Conservation (phyloP, 2,888 invertebrate species). For the Noctua janthe region DNA sequence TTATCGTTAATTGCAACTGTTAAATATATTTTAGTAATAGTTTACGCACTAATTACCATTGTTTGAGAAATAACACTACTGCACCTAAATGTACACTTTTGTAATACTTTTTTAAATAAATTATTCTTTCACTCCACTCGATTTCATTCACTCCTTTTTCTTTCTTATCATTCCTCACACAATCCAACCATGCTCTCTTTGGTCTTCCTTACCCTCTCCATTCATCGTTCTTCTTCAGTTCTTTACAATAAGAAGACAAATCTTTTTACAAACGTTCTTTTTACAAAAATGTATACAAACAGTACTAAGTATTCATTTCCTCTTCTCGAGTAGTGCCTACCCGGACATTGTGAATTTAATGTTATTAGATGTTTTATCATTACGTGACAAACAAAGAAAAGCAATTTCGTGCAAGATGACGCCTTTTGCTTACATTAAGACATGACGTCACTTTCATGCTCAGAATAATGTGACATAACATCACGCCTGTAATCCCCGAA, state of each 20-base stretch:
- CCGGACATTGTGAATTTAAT: neutral
- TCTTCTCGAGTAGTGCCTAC: neutral
- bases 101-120: too few species aligned
- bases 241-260: neutral
- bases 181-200: neutral
- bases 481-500: neutral
- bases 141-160: too few species aligned
- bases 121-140: neutral
- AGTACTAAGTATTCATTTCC: neutral
- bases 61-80: too few species aligned
- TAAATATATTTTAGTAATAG: too few species aligned
- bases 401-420: conserved; percentile 47
- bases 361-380: conserved; percentile 6
- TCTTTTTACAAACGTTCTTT: neutral
- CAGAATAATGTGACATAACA: conserved; percentile 22
- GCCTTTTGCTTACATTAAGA: conserved; percentile 38
- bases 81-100: too few species aligned
- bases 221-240: neutral
- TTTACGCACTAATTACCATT: too few species aligned
- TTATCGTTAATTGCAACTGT: too few species aligned
- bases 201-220: neutral
- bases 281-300: too few species aligned
- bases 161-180: too few species aligned
- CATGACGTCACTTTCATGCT: conserved; percentile 7
- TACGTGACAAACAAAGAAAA: conserved; percentile 27